phyloP scores from a whole-genome alignment of 1,140 invertebrate species.

The Hypothenemus hampei region DNA sequence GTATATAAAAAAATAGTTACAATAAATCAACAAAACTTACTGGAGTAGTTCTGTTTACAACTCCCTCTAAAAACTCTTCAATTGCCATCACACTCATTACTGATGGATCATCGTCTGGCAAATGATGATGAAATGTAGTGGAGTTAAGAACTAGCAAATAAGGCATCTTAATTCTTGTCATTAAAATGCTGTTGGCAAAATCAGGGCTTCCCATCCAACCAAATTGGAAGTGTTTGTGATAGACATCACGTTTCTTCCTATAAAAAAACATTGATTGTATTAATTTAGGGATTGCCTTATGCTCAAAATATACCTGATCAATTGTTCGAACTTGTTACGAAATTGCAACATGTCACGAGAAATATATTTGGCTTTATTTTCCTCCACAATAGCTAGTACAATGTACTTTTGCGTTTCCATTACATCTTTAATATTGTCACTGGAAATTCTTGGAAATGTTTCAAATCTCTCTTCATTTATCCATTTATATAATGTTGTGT shows the following conservation, averaged over 20 bases:
- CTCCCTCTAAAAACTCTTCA: conserved; percentile 69
- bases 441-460: conserved; percentile 81
- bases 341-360: conserved; percentile 77
- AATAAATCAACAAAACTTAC: conserved; percentile 47
- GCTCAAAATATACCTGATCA: no score
- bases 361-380: conserved; percentile 80
- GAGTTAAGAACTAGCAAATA: conserved; percentile 87
- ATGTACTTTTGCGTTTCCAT: conserved; percentile 80
- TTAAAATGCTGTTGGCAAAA: conserved; percentile 85
- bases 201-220: conserved; percentile 85
- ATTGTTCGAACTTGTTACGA: conserved; percentile 79
- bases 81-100: conserved; percentile 76
- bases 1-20: background rate
- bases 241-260: conserved; percentile 66
- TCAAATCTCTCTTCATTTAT: conserved; percentile 86
- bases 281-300: no score
- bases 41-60: conserved; percentile 66
- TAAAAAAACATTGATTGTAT: conserved; percentile 4
- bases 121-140: conserved; percentile 82
- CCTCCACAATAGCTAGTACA: conserved; percentile 80
- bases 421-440: conserved; percentile 77
- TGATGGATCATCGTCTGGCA: conserved; percentile 77
- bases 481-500: conserved; percentile 74
- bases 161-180: conserved; percentile 76
- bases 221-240: conserved; percentile 84